Evolutionary conservation across 2,113 vertebrate genomes (phyloP), one percentile per base, ranked within the genome.

Genomic region (Clupea harengus): DNA sequence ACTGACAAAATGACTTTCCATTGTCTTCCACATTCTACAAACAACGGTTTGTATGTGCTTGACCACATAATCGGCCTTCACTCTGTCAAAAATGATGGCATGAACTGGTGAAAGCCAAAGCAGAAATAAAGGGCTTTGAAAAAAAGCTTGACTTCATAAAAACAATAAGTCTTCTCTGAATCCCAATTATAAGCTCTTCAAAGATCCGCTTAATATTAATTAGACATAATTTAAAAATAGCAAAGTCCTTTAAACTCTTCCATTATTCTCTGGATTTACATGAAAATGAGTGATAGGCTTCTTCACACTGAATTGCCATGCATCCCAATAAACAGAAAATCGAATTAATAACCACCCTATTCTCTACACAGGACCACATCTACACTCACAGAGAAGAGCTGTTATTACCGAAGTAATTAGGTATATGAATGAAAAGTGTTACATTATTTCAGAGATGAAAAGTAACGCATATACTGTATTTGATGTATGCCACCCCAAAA

Each of bases 191-290:
- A 75, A 75, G 28, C 72, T 75, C 15, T 28, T 2, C 0, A 32
- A 75, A 32, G 72, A 78, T 78, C 28, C 39, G 72, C 72, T 32
- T 78, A 44, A 78, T 78, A 39, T 39, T 39, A 32, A 78, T 78
- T 78, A 78, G 13, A 39, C 28, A 39, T 39, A 3, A 39, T 78
- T 78, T 32, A 78, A 39, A 78, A 39, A 78, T 78, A 78, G 28
- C 28, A 67, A 25, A 78, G 72, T 39, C 72, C 13, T 39, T 32
- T 13, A 78, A 78, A 78, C 39, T 39, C 28, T 32, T 78, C 72
- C 72, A 78, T 78, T 78, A 78, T 13, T 78, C 72, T 78, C 72
- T 78, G 72, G 72, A 39, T 32, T 78, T 78, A 13, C 72, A 78
- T 78, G 28, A 17, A 78, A 78, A 39, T 39, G 32, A 78, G 7